Percentiles rank a stretch among this genome's conserved stretches.
Evolutionary conservation across 2,113 vertebrate species (phyloP).

Genomic region (Apeltes quadracus): DNA sequence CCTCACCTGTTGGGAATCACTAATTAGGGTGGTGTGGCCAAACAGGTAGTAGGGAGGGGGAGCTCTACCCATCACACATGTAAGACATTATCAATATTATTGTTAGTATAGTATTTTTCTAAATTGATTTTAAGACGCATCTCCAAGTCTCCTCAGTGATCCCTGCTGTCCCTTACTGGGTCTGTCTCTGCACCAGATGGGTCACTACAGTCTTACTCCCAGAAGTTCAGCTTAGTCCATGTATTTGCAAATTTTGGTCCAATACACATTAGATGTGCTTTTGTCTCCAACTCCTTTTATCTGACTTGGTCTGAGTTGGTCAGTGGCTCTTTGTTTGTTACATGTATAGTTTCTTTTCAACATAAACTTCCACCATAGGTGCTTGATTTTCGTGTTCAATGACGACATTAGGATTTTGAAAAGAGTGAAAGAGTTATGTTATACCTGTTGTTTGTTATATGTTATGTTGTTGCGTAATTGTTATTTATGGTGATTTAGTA

Average conservation of each 20-base stretch:
- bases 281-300: constrained; percentile 8
- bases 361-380: background rate
- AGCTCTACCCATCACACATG: too few relatives aligned
- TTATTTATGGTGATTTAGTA: too few relatives aligned
- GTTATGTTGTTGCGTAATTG: background rate
- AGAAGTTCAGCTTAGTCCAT: background rate
- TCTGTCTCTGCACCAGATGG: background rate
- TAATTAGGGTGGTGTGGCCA: too few relatives aligned
- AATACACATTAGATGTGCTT: background rate
- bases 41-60: too few relatives aligned
- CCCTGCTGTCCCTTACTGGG: background rate
- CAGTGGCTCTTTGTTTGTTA: background rate
- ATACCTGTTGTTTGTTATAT: too few relatives aligned
- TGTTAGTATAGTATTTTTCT: background rate
- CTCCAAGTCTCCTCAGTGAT: background rate
- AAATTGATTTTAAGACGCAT: background rate
- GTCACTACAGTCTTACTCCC: background rate
- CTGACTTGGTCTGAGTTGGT: too few relatives aligned
- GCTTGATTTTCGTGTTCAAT: background rate
- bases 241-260: background rate
- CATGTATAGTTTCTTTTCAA: background rate
- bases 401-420: background rate
- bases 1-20: too few relatives aligned
- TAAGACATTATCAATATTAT: too few relatives aligned
- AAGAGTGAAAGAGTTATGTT: too few relatives aligned